Evolutionary conservation across 2,797 vertebrate species (phyloP).

Genomic region (Cirrhinus mrigala): DNA sequence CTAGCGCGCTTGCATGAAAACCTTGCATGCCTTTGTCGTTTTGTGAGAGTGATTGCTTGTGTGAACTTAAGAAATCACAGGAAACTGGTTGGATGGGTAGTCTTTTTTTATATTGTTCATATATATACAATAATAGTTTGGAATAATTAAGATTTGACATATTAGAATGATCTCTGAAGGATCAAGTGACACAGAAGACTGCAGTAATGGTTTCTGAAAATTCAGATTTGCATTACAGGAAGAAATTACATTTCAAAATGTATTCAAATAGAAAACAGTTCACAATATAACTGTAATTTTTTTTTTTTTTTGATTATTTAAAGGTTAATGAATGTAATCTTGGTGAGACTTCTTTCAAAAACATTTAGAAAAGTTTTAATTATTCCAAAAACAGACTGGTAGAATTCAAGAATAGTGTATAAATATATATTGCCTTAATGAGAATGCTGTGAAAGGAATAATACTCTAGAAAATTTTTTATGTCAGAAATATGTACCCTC

Average conservation of each 20-base stretch:
- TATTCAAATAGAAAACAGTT: not conserved
- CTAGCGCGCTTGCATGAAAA: conserved; percentile 42
- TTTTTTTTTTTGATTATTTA: not conserved
- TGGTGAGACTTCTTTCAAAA: not conserved
- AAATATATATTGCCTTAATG: not conserved
- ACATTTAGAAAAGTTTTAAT: not conserved
- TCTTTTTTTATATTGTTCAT: not conserved
- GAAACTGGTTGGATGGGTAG: not conserved
- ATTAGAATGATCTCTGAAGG: not conserved
- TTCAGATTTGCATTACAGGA: not conserved
- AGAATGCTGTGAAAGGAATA: not conserved
- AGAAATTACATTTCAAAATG: not conserved
- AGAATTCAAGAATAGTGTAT: not conserved
- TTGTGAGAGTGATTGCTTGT: conserved; percentile 12
- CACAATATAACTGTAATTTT: not conserved
- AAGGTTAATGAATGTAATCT: not conserved
- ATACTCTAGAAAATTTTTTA: not conserved
- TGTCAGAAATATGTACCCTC: not conserved
- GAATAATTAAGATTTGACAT: not conserved
- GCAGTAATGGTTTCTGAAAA: not conserved
- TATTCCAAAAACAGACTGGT: not conserved
- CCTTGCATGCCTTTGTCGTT: conserved; percentile 5
- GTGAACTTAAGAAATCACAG: conserved; percentile 32
- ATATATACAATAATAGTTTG: not conserved
- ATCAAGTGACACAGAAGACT: not conserved